Evolutionary conservation across 1,140 invertebrate genomes (phyloP), one percentile per base, ranked within the genome.

Genomic region (Heliconius hermathena): DNA sequence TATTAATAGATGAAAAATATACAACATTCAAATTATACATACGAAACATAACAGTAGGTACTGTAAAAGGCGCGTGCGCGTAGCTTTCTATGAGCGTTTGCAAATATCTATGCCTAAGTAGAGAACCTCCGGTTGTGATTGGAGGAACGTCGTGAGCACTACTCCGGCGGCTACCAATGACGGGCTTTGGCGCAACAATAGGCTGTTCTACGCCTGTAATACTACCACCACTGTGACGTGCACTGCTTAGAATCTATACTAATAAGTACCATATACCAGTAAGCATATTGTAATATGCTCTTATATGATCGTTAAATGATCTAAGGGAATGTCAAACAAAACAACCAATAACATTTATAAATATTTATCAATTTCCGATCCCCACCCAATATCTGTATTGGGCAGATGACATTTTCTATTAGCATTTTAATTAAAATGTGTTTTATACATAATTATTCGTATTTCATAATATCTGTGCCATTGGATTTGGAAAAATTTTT

Each of bases 101-200:
- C 83, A 85, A 85, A 85, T 88, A 83, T 87, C 86, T 87, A 86
- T 85, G 82, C 84, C 86, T 87, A 89, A 87, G 78, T 82, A 85
- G 77, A 85, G 77, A 84, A 76, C 88, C 85, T 87, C 81, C 75
- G 46, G 84, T 83, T 78, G 85, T 89, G 91, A 93, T 93, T 93
- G 90, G 91, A 89, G 86, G 83, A 87, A 54, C 72, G 74, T 20
- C 13, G 49, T 36, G 49, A 79, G 73, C 73, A 73, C 72, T 73
- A 83, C 77, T 82, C 76, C 33, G 73, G 76, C 74, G 75, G 33
- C 80, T 36, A 36, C 91, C 91, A 93, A 93, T 93, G 74, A 82
- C 76, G 81, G 73, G 74, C 71, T 74, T 26, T 57, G 73, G 81
- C 60, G 84, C 83, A 88, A 93, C 90, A 93, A 93, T 93, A 89